phyloP scores from a whole-genome alignment of 2,113 vertebrate species.

The Jaculus jaculus region DNA sequence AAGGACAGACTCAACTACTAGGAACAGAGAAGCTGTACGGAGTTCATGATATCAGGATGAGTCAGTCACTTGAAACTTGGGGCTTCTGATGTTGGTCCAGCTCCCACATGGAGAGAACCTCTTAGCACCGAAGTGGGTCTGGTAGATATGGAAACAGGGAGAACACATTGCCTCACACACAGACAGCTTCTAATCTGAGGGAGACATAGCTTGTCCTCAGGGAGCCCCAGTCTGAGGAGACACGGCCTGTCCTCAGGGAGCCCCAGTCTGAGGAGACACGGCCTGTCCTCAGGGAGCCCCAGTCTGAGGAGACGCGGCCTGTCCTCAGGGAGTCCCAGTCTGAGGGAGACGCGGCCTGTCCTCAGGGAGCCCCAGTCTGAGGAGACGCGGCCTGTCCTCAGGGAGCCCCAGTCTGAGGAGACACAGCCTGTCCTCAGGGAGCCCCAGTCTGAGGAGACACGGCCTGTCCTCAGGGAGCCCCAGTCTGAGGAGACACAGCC shows the following conservation, averaged over 20 bases:
- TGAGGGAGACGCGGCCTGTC: not conserved
- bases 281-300: not conserved
- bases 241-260: not conserved
- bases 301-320: not conserved
- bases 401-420: too few species aligned
- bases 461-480: not conserved
- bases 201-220: not conserved
- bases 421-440: not conserved
- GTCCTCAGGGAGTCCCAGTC: too few species aligned
- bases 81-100: not conserved
- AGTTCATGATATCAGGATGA: not conserved
- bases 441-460: not conserved
- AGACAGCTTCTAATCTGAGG: not conserved
- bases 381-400: not conserved
- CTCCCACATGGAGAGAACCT: rapidly evolving
- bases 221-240: not conserved
- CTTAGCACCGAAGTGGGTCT: not conserved
- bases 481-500: not conserved
- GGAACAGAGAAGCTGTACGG: not conserved
- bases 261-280: not conserved
- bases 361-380: not conserved
- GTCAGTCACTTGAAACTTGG: not conserved
- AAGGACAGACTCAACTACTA: not conserved
- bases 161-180: too few species aligned
- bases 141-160: not conserved